Percentiles rank a stretch among this genome's conserved stretches.
phyloP scores from a whole-genome alignment of 2,797 vertebrate species.

The Champsocephalus esox region DNA sequence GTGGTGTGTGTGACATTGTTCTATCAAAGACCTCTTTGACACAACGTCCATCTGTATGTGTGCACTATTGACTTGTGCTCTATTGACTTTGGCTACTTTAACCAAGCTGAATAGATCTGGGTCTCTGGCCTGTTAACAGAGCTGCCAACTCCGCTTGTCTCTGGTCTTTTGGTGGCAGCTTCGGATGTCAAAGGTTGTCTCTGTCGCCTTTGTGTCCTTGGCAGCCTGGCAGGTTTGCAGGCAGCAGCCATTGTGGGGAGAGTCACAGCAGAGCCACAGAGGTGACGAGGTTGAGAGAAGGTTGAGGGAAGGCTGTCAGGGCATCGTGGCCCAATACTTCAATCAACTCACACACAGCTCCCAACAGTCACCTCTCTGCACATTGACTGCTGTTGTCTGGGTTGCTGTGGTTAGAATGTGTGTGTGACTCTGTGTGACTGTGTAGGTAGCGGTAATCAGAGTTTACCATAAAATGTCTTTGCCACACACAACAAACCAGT shows the following conservation, averaged over 20 bases:
- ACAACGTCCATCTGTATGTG: slow-evolving; percentile 65
- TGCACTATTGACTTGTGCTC: slow-evolving; percentile 77
- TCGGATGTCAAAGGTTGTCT: slow-evolving; percentile 83
- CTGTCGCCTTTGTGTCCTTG: slow-evolving; percentile 80
- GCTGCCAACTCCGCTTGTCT: slow-evolving; percentile 81
- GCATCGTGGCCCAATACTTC: slow-evolving; percentile 68
- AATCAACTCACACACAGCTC: slow-evolving; percentile 56
- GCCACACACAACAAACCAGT: slow-evolving; percentile 40
- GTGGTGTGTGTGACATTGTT: slow-evolving; percentile 59
- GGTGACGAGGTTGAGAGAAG: slow-evolving; percentile 80
- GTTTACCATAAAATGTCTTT: slow-evolving; percentile 53
- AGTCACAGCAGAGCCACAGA: slow-evolving; percentile 75
- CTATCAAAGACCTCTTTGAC: slow-evolving; percentile 60
- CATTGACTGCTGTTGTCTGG: slow-evolving; percentile 60
- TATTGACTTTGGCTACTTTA: slow-evolving; percentile 78
- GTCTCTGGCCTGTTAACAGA: slow-evolving; percentile 72
- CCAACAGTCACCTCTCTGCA: slow-evolving; percentile 53
- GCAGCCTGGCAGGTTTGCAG: slow-evolving; percentile 79
- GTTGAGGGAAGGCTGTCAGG: slow-evolving; percentile 82
- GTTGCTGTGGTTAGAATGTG: slow-evolving; percentile 65
- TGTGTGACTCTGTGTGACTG: slow-evolving; percentile 24
- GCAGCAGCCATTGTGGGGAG: slow-evolving; percentile 76
- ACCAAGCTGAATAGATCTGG: slow-evolving; percentile 73
- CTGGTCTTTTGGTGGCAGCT: slow-evolving; percentile 79
- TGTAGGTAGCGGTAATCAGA: slow-evolving; percentile 43